Evolutionary conservation across 2,797 vertebrate genomes (phyloP), one percentile per base, ranked within the genome.

Genomic region (Falco berigora): DNA sequence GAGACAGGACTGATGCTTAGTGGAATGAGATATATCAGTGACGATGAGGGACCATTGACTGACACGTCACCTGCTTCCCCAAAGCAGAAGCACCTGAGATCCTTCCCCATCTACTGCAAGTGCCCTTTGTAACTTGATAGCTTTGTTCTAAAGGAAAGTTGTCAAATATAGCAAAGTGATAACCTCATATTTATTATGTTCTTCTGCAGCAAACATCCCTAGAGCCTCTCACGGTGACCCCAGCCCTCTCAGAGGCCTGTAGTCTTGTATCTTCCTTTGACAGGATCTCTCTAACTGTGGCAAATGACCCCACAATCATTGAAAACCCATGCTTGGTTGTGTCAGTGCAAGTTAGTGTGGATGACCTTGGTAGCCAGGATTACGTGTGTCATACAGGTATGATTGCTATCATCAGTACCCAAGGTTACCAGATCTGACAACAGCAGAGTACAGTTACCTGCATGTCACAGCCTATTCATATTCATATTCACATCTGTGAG

Each of bases 391-490:
- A 85, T 59, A 42, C 62, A 83, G 71, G 49, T 23, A 84, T 73
- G 62, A 79, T 79, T 91, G 76, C 69, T 87, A 76, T 94, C 91
- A 84, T 62, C 61, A 42, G 74, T 92, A 69, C 77, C 80, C 92
- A 94, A 63, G 85, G 94, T 92, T 95, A 97, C 86, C 63, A 81
- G 42, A 55, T 55, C 76, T 81, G 52, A 93, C 76, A 95, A 77
- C 84, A 86, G 76, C 74, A 79, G 86, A 61, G 30, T 40, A 91
- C 59, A 94, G 49, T 96, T 96, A 96, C 94, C 82, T 93, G 86
- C 2, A 0, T 66, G n/a, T 50, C 90, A 83, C 38, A 90, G 25
- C 42, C 22, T 66, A 42, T 95, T 88, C 63, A 72, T 66, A 42
- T 95, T 88, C 63, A 72, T 96, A 95, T 91, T 90, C 74, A 94